Base-by-base conservation (phyloP, 2,113 vertebrate species). In the Ptyas mucosa region DNA sequence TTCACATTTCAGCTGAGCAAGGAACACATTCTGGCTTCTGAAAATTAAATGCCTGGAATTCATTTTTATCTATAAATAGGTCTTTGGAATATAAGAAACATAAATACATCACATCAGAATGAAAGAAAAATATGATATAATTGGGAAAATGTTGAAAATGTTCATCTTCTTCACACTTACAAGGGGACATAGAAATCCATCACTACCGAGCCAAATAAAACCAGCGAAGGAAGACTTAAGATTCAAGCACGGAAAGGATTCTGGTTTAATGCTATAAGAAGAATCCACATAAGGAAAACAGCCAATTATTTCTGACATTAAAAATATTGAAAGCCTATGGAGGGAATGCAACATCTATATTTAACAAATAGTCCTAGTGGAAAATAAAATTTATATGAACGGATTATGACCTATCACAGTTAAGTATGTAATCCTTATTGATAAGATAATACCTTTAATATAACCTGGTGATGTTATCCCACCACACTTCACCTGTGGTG, bases 341-440 rank as follows among this genome's bases (percentile, higher is more conserved):
- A 54, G 24, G 39, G 61, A 20, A 7, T n/a, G 39, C 34, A 34
- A 49, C 64, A 2, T 52, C 12, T 23, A 43, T 1, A 9, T 46
- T 55, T 54, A 29, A 88, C 39, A 11, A 29, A 75, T 24, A 21
- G 18, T 46, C 3, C 26, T 51, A 39, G 2, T 52, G 3, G 88
- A 43, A 61, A 85, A 89, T 23, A 14, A 21, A 58, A 61, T 89
- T 26, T 46, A 21, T 92, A 75, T 29, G 51, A 54, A 75, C 5
- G 0, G 8, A 89, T 29, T 26, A 15, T 90, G 91, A 92, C 92
- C 95, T 90, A 39, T 95, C 21, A 46, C 92, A 87, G 93, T 92
- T 91, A 96, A 95, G 95, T 96, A 85, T 91, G 94, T 94, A 91
- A 91, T 52, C 24, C 5, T 95, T 93, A 57, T 88, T 93, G 93